Base-by-base conservation (phyloP, 2,888 invertebrate genomes). In the Harpagoxenus sublaevis region DNA sequence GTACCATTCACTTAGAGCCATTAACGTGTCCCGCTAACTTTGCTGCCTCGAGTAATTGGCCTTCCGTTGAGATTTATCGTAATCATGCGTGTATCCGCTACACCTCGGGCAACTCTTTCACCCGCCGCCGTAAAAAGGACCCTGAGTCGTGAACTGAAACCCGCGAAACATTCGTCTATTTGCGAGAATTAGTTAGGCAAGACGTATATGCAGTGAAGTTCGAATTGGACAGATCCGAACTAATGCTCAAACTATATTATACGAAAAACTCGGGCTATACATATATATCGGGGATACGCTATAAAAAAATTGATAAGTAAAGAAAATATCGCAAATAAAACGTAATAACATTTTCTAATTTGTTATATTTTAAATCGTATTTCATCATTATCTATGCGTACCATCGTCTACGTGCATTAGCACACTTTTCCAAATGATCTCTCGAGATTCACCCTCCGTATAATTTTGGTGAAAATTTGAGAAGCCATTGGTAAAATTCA, bases 1-100 rank as follows among this genome's bases (percentile, higher is more conserved):
- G 88, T 91, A 89, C 85, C 90, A 91, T 90, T 91, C 91, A 91
- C 91, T 90, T 91, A 89, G 88, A 89, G 86, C 91, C 88, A 90
- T 90, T 90, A 90, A 88, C 88, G 90, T 86, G 71, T 83, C 70
- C 79, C 74, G 85, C 83, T 85, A 88, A 89, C 91, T 91, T 90
- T 77, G 57, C 71, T 45, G 70, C 81, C 60, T 18, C 42, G 86
- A 81, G 73, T 90, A 90, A 90, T 91, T 90, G 90, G 86, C 89
- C 86, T 85, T 84, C 89, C 87, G 88, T 90, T 89, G 86, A 91
- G 91, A 90, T 90, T 91, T 90, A 90, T 90, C 79, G 91, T 88
- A 89, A 91, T 88, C 88, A 88, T 85, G 88, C 90, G 83, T 89
- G 87, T 55, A 55, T 57, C 51, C 70, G 63, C 57, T 35, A 48